Evolutionary conservation across 2,797 vertebrate species (phyloP), one percentile per base, ranked within the genome.

Genomic region (Echiichthys vipera): DNA sequence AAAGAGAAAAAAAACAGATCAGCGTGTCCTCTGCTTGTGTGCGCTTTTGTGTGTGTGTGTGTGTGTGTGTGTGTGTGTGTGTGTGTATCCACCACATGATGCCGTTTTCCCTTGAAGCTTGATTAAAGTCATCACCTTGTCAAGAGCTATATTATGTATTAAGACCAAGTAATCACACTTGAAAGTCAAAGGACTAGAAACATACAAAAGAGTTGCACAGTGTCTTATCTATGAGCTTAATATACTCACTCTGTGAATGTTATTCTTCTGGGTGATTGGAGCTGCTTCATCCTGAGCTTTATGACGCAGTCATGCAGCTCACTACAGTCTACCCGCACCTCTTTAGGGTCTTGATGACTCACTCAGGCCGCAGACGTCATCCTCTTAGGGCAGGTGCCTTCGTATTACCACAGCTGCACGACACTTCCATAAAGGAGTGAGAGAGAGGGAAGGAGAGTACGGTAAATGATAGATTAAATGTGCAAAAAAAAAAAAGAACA

Each of bases 321-420:
- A 56, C 75, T 71, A 29, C 65, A 67, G 59, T 76, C 82, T 79
- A 50, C 74, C 46, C 12, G 51, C 57, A 67, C 78, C 69, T 79
- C 77, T 62, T 53, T 25, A 76, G 78, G 55, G 65, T 84, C 73
- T 66, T 10, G 65, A 81, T 91, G 89, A 90, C 65, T 91, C 86
- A 91, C 72, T 68, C 20, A 66, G 73, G 53, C 67, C 83, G 72
- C 70, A 77, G 75, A 87, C 81, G 67, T 89, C 89, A 88, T 80
- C 46, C 68, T 34, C 84, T 86, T 86, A 85, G 54, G 58, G 68
- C 71, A 78, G 70, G 75, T 77, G 74, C 46, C 25, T 74, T 74
- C 24, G 1, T 71, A 59, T 63, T 78, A 59, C 25, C 69, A 74
- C 75, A 83, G 78, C 84, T 81, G 74, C 65, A 49, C 5, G n/a